Conservation (phyloP, 1,140 invertebrate genomes). For the Bombus fervidus region DNA sequence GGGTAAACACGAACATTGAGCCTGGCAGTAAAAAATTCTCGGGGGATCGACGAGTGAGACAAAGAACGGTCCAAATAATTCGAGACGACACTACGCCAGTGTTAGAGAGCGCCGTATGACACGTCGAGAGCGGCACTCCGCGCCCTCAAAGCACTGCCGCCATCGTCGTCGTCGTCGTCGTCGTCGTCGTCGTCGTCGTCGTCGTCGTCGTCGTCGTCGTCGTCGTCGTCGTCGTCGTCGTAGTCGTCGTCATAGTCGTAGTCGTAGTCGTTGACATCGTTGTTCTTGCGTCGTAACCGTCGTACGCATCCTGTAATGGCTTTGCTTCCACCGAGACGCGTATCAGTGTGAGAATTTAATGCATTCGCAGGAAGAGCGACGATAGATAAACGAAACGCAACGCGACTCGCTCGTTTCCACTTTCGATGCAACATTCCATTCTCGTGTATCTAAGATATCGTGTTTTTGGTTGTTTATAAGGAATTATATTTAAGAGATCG, state of each 20-base stretch:
- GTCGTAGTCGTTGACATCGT: conserved; percentile 22
- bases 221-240: conserved; percentile 8
- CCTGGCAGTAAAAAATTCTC: not conserved
- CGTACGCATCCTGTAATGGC: conserved; percentile 46
- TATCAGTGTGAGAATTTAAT: conserved; percentile 66
- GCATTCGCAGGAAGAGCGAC: conserved; percentile 56
- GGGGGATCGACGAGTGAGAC: not conserved
- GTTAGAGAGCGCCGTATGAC: conserved; percentile 61
- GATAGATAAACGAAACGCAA: conserved; percentile 40
- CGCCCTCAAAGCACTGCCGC: conserved; percentile 70
- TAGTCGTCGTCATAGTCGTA: conserved; percentile 15
- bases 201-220: conserved; percentile 10
- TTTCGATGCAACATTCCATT: conserved; percentile 6
- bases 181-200: conserved; percentile 9
- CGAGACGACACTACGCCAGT: conserved; percentile 53
- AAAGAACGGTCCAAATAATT: conserved; percentile 53
- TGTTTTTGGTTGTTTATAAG: not conserved
- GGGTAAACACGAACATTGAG: not conserved
- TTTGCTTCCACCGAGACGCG: conserved; percentile 51
- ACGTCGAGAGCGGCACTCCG: conserved; percentile 69
- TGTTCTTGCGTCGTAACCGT: not conserved
- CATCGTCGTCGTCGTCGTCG: conserved; percentile 43
- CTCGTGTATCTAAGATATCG: not conserved
- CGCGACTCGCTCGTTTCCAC: conserved; percentile 11
- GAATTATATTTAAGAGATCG: not conserved